Evolutionary conservation across 2,113 vertebrate genomes (phyloP).

Genomic region (Elephas maximus): DNA sequence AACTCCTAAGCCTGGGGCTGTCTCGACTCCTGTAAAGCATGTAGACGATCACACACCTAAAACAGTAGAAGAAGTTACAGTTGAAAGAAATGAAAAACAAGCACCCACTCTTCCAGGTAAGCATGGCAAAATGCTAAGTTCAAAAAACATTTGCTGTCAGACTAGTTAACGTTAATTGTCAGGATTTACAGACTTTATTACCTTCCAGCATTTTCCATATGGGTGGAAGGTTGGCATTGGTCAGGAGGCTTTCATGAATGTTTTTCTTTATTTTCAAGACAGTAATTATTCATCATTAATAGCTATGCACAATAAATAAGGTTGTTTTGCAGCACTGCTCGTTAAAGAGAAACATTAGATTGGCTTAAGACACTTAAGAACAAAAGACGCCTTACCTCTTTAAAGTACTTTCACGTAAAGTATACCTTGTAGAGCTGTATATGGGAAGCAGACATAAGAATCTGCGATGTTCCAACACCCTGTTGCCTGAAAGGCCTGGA

Average conservation of each 20-base stretch:
- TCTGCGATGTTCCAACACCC: background rate
- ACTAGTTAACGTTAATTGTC: background rate
- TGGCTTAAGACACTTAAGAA: background rate
- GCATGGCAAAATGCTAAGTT: background rate
- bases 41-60: conserved; percentile 91
- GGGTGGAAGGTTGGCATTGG: background rate
- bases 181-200: background rate
- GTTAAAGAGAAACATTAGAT: background rate
- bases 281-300: background rate
- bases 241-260: background rate
- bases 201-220: background rate
- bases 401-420: background rate
- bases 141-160: background rate
- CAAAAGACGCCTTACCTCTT: background rate
- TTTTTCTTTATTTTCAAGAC: background rate
- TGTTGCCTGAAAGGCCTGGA: background rate
- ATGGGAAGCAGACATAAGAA: background rate
- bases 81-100: conserved; percentile 92
- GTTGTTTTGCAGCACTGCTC: background rate
- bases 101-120: conserved; percentile 96
- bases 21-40: conserved; percentile 94
- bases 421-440: background rate
- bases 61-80: conserved; percentile 90
- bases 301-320: background rate
- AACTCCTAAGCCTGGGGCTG: conserved; percentile 91